Conservation (phyloP, 2,888 invertebrate species). For the Masnerella sp. region DNA sequence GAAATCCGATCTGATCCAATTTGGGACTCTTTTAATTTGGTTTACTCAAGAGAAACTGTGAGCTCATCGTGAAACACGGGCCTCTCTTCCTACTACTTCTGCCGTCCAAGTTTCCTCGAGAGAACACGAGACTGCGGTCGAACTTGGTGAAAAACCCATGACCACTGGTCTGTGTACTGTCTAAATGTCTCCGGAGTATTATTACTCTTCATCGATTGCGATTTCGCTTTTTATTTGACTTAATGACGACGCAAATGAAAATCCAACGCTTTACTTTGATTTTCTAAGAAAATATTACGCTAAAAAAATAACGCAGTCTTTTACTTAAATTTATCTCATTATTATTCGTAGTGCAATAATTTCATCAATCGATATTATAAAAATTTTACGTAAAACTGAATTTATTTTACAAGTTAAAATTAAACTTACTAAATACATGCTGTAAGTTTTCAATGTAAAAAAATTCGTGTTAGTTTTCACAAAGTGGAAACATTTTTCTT, state of each 20-base stretch:
- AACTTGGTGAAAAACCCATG: conserved; percentile 54
- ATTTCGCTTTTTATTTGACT: conserved; percentile 27
- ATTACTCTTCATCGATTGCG: conserved; percentile 56
- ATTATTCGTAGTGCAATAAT: no score
- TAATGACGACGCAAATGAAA: conserved; percentile 39
- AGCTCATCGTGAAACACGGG: conserved; percentile 57
- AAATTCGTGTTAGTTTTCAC: no score
- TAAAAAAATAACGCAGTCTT: no score
- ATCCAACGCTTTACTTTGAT: not conserved
- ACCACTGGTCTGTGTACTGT: conserved; percentile 53
- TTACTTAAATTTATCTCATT: no score
- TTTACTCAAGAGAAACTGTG: conserved; percentile 60
- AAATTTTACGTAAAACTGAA: no score
- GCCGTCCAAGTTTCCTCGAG: conserved; percentile 55
- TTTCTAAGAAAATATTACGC: no score
- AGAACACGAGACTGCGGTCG: conserved; percentile 53
- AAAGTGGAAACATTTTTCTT: no score
- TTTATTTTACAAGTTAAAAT: no score
- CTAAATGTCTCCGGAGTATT: conserved; percentile 56
- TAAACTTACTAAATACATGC: no score
- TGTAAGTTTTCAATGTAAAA: no score
- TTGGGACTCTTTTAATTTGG: conserved; percentile 61
- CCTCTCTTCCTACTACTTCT: conserved; percentile 50
- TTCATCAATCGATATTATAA: no score
- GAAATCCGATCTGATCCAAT: conserved; percentile 62